These are phyloP conservation scores for Pseudotriccus pelzelni DNA, from an alignment of 2,797 vertebrate genomes.

Conservation along the genomic window DNA sequence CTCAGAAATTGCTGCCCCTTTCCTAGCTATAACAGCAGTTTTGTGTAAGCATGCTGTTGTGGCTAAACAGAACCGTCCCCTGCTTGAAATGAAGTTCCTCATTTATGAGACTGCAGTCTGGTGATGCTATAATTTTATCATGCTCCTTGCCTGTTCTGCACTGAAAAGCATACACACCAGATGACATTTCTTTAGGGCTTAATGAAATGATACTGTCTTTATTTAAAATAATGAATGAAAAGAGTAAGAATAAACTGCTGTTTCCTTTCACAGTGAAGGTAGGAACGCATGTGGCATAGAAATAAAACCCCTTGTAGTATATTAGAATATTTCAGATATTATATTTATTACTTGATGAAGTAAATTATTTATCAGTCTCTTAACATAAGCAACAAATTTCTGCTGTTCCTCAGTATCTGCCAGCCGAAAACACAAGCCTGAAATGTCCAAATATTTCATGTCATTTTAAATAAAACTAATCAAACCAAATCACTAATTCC, in stretches of 20 bases:
- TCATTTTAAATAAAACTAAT: not conserved
- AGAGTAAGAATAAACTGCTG: not conserved
- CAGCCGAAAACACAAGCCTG: not conserved
- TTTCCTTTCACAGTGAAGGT: not conserved
- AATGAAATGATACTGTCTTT: not conserved
- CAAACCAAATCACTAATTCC: not conserved
- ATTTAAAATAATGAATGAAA: not conserved
- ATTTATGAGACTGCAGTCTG: not conserved
- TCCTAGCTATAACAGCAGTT: not conserved
- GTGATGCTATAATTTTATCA: not conserved
- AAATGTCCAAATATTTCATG: not conserved
- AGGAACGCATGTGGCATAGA: not conserved
- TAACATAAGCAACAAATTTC: not conserved
- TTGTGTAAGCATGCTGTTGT: not conserved
- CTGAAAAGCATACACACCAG: not conserved
- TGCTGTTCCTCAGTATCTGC: not conserved
- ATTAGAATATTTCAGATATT: not conserved
- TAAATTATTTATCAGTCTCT: not conserved
- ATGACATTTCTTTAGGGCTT: constrained; percentile 19
- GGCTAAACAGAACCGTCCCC: not conserved
- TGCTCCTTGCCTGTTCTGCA: not conserved
- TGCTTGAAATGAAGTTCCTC: constrained; percentile 12
- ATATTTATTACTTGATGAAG: not conserved
- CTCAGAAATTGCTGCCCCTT: not conserved
- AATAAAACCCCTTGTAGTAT: not conserved